A percentile compares a stretch with the other conserved stretches of the same genome.
Evolutionary conservation across 1,140 invertebrate species (phyloP).

Genomic region (Bombus impatiens): DNA sequence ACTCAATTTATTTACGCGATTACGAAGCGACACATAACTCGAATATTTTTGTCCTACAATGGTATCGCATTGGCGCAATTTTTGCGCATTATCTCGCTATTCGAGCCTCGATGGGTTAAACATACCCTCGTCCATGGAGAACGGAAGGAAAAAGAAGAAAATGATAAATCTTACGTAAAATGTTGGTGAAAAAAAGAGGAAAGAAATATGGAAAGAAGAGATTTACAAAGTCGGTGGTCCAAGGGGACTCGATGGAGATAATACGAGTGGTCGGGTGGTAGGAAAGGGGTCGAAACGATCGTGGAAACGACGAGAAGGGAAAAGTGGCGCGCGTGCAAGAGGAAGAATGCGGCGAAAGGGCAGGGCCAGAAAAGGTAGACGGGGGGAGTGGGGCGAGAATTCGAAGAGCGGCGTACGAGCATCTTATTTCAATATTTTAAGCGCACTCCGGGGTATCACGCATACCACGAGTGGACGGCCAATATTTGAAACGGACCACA

Average conservation of each 20-base stretch:
- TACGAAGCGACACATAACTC: too few relatives aligned
- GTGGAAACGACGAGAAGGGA: conserved; percentile 20
- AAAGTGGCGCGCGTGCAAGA: conserved; percentile 42
- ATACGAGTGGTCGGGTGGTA: neutral
- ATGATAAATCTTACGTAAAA: neutral
- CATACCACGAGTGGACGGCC: conserved; percentile 66
- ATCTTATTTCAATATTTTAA: conserved; percentile 75
- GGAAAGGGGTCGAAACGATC: neutral
- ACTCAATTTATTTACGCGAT: too few relatives aligned
- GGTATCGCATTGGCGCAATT: neutral
- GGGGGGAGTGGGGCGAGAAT: conserved; percentile 31
- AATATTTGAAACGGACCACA: conserved; percentile 71
- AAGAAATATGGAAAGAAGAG: neutral
- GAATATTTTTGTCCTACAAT: too few relatives aligned
- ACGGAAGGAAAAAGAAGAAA: neutral
- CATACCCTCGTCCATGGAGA: neutral
- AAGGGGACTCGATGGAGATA: neutral
- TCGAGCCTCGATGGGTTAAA: neutral
- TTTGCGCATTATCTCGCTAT: neutral
- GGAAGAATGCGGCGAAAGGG: conserved; percentile 29
- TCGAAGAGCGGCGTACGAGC: conserved; percentile 57
- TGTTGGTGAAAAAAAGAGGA: accelerated
- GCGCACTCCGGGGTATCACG: conserved; percentile 65
- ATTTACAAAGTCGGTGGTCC: conserved; percentile 17
- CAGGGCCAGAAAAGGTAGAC: neutral